Conservation (phyloP, 2,888 invertebrate species). For the Lepidonotus clava region DNA sequence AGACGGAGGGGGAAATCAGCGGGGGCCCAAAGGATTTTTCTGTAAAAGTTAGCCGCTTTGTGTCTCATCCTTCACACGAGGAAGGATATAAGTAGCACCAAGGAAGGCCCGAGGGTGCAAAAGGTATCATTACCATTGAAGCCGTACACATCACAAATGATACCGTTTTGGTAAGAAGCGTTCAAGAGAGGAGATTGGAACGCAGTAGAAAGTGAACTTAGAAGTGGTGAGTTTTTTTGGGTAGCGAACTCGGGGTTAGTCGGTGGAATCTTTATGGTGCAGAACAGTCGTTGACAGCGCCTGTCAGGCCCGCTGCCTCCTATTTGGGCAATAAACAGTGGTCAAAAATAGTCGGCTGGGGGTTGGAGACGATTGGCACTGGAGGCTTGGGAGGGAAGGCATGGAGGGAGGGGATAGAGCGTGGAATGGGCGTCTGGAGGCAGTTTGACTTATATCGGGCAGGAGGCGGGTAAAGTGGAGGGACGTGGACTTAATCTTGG, state of each 20-base stretch:
- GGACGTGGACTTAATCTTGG: background rate
- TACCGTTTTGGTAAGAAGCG: too few relatives aligned
- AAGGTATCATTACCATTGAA: too few relatives aligned
- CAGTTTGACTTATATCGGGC: background rate
- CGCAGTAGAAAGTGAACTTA: too few relatives aligned
- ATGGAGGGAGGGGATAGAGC: background rate
- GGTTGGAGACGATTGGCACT: too few relatives aligned
- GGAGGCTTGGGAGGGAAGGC: background rate
- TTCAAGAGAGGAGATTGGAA: too few relatives aligned
- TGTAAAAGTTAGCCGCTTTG: too few relatives aligned
- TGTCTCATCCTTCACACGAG: too few relatives aligned
- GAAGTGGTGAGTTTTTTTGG: too few relatives aligned
- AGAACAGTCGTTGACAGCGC: background rate
- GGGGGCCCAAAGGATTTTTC: background rate
- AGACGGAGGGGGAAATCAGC: slow-evolving; percentile 12
- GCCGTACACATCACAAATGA: too few relatives aligned
- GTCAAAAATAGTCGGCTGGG: background rate
- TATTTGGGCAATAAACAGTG: slow-evolving; percentile 19
- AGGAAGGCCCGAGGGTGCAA: too few relatives aligned
- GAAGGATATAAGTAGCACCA: too few relatives aligned
- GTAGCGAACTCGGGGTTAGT: too few relatives aligned
- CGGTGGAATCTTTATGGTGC: background rate
- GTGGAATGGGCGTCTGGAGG: background rate
- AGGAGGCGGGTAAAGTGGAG: background rate
- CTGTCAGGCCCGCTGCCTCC: background rate